phyloP scores from a whole-genome alignment of 2,113 vertebrate species.

The Tupaia chinensis region DNA sequence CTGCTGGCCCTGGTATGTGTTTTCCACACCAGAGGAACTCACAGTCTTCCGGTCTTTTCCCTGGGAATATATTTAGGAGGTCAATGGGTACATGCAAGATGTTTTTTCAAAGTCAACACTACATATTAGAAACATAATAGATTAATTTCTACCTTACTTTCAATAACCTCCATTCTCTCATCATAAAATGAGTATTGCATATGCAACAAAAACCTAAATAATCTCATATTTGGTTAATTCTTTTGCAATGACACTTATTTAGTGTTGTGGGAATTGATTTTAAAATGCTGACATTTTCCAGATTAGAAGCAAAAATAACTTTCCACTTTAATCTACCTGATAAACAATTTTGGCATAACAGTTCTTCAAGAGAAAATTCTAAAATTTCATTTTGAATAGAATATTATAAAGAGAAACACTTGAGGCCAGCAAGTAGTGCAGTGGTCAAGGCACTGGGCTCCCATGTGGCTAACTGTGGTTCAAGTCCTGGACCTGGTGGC shows the following conservation, averaged over 20 bases:
- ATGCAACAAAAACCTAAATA: background rate
- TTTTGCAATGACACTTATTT: slow-evolving; percentile 39
- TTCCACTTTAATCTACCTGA: slow-evolving; percentile 57
- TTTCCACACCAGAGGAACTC: background rate
- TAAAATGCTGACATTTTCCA: slow-evolving; percentile 48
- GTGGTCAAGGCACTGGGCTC: too few species aligned
- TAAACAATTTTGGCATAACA: slow-evolving; percentile 51
- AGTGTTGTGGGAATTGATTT: background rate
- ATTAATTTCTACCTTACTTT: slow-evolving; percentile 42
- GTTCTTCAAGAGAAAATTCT: slow-evolving; percentile 14
- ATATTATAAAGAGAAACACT: slow-evolving; percentile 37
- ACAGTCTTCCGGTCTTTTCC: background rate
- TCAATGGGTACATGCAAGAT: background rate
- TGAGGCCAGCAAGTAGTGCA: too few species aligned
- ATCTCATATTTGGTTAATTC: slow-evolving; percentile 40
- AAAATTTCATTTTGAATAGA: slow-evolving; percentile 59
- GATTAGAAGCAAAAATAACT: slow-evolving; percentile 55
- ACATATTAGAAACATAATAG: background rate
- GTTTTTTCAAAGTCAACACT: background rate
- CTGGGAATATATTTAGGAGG: background rate
- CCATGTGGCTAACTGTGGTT: too few species aligned
- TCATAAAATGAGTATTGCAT: slow-evolving; percentile 17
- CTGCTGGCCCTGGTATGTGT: too few species aligned
- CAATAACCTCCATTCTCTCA: background rate
- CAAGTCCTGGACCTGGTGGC: too few species aligned